Percentiles rank a stretch among this genome's conserved stretches.
These are phyloP conservation scores for Drosophila carrolli DNA, from an alignment of 1,140 invertebrate species.

Conservation along the genomic window DNA sequence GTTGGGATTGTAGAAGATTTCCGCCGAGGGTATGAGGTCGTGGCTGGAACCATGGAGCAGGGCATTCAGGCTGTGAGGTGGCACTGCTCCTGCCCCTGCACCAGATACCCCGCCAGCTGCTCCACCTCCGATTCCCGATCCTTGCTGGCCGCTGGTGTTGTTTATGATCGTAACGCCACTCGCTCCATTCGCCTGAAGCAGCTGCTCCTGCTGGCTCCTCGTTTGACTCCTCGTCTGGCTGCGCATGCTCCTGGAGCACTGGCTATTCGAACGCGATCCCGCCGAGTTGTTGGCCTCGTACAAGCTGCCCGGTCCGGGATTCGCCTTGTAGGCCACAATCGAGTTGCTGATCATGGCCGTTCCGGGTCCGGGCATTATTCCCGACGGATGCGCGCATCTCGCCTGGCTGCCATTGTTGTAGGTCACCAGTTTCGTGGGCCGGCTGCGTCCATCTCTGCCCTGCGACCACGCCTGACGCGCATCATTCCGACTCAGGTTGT, in stretches of 20 bases:
- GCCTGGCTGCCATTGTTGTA: slow-evolving; percentile 58
- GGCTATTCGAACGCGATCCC: slow-evolving; percentile 87
- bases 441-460: slow-evolving; percentile 86
- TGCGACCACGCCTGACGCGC: slow-evolving; percentile 90
- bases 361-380: slow-evolving; percentile 17
- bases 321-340: slow-evolving; percentile 73
- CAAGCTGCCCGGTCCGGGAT: slow-evolving; percentile 49
- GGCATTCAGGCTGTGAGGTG: slow-evolving; percentile 88
- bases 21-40: slow-evolving; percentile 85
- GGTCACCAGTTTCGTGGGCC: slow-evolving; percentile 80
- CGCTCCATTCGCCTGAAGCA: slow-evolving; percentile 30
- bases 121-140: slow-evolving; percentile 56
- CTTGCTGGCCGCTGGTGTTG: slow-evolving; percentile 55
- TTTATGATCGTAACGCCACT: slow-evolving; percentile 59
- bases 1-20: slow-evolving; percentile 96
- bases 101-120: slow-evolving; percentile 2
- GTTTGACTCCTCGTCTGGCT: slow-evolving; percentile 70
- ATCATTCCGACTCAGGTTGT: slow-evolving; percentile 93
- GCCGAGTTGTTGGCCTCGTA: slow-evolving; percentile 85
- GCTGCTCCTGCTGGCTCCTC: slow-evolving; percentile 61
- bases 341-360: slow-evolving; percentile 67
- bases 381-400: not conserved
- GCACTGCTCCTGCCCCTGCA: slow-evolving; percentile 7
- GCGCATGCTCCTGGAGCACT: slow-evolving; percentile 85
- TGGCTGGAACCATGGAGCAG: slow-evolving; percentile 78